Conservation (phyloP, 2,797 vertebrate species). For the Adrianichthys oophorus region DNA sequence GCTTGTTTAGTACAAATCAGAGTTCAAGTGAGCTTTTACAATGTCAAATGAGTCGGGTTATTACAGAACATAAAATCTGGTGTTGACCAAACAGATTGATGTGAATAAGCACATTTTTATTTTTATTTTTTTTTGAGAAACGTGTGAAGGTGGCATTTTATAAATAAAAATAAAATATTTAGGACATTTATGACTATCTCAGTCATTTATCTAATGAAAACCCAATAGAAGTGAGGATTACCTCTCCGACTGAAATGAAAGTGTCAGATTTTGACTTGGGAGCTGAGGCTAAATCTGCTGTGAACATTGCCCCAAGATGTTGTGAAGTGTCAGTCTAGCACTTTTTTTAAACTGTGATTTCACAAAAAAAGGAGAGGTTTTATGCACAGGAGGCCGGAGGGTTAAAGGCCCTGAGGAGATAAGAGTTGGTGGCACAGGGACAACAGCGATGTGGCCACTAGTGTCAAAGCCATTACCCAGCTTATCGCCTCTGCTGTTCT, state of each 20-base stretch:
- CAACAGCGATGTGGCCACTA: constrained; percentile 21
- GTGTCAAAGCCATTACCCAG: constrained; percentile 47
- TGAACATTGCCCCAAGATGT: neutral
- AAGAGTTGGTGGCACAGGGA: constrained; percentile 15
- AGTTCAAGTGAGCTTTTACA: too few relatives aligned
- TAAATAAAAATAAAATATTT: too few relatives aligned
- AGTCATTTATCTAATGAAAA: too few relatives aligned
- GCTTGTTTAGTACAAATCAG: too few relatives aligned
- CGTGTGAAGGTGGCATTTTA: too few relatives aligned
- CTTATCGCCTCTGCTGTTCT: constrained; percentile 41
- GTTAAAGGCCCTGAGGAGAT: constrained; percentile 30
- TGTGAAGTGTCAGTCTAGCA: constrained; percentile 9
- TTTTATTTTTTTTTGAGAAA: too few relatives aligned
- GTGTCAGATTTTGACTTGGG: neutral
- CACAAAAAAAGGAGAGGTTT: constrained; percentile 2
- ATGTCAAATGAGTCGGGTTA: too few relatives aligned
- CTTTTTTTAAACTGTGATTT: constrained; percentile 13
- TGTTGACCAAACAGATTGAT: too few relatives aligned
- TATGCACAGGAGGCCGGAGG: constrained; percentile 2
- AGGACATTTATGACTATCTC: too few relatives aligned
- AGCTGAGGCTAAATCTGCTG: constrained; percentile 5
- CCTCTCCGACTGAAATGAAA: neutral
- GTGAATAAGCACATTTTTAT: too few relatives aligned
- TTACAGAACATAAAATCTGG: too few relatives aligned
- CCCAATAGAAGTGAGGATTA: too few relatives aligned